phyloP scores from a whole-genome alignment of 1,140 invertebrate genomes.

The Hirudo medicinalis region DNA sequence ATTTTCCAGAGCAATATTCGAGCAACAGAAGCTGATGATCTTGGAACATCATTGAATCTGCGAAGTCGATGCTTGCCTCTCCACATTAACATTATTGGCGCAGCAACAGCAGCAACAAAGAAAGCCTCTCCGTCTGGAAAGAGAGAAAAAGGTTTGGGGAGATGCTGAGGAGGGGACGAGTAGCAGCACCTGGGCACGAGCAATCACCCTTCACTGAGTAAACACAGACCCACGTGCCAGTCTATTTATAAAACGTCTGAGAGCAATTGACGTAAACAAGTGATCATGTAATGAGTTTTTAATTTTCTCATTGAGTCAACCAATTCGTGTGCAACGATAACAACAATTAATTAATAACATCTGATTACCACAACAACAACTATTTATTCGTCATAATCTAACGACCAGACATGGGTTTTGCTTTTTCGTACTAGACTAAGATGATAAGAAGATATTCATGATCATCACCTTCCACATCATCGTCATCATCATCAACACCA shows the following conservation, averaged over 20 bases:
- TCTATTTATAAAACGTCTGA: neutral
- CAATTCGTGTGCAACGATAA: neutral
- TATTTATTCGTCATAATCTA: too few relatives aligned
- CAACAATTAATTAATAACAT: neutral
- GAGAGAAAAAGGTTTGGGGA: neutral
- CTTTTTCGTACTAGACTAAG: neutral
- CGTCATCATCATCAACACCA: neutral
- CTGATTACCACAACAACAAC: too few relatives aligned
- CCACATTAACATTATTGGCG: neutral
- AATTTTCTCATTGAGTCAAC: neutral
- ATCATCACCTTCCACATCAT: too few relatives aligned
- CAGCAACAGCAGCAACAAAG: slow-evolving; percentile 5
- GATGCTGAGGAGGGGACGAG: neutral
- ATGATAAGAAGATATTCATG: neutral
- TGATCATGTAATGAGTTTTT: neutral
- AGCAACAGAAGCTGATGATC: too few relatives aligned
- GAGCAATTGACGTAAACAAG: neutral
- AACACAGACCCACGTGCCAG: neutral
- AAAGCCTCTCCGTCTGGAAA: slow-evolving; percentile 1
- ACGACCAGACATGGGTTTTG: neutral
- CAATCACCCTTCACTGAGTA: neutral
- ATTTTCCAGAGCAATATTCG: too few relatives aligned
- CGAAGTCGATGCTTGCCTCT: too few relatives aligned
- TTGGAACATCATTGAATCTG: too few relatives aligned
- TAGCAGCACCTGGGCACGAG: neutral